Conservation (phyloP, 1,140 invertebrate species). For the Trinorchestia longiramus region DNA sequence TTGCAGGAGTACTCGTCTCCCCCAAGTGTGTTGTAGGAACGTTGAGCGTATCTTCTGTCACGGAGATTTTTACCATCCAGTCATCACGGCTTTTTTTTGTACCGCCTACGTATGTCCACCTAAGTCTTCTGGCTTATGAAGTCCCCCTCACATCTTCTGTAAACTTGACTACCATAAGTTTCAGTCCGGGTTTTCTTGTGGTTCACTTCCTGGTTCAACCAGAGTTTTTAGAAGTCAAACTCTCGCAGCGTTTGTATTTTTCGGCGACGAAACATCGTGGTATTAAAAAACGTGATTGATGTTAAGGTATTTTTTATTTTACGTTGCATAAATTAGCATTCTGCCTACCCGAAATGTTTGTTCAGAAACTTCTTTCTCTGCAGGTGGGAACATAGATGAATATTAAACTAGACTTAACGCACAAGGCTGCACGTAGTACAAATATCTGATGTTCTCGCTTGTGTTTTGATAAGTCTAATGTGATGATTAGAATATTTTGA, state of each 20-base stretch:
- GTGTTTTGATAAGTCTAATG: neutral
- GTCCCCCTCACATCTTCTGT: neutral
- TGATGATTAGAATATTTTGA: neutral
- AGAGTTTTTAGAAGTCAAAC: neutral
- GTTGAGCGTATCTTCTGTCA: neutral
- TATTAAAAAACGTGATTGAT: too few species aligned
- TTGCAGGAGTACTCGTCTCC: too few species aligned
- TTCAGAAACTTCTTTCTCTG: neutral
- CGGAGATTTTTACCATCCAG: neutral
- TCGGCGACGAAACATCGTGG: neutral
- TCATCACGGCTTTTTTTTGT: conserved; percentile 8
- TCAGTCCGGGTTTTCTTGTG: too few species aligned
- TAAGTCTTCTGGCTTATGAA: neutral
- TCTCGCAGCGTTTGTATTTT: neutral
- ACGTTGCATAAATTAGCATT: neutral
- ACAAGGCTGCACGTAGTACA: neutral
- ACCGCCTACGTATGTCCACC: neutral
- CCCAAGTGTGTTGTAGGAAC: too few species aligned
- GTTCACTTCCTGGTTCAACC: neutral
- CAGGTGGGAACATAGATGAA: neutral
- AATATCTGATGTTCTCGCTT: neutral
- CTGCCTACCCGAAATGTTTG: neutral
- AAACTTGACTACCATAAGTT: too few species aligned
- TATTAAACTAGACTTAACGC: neutral
- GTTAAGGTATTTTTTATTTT: too few species aligned